These are phyloP conservation scores for Trachymyrmex cornetzi DNA, from an alignment of 1,140 invertebrate species.

Conservation along the genomic window DNA sequence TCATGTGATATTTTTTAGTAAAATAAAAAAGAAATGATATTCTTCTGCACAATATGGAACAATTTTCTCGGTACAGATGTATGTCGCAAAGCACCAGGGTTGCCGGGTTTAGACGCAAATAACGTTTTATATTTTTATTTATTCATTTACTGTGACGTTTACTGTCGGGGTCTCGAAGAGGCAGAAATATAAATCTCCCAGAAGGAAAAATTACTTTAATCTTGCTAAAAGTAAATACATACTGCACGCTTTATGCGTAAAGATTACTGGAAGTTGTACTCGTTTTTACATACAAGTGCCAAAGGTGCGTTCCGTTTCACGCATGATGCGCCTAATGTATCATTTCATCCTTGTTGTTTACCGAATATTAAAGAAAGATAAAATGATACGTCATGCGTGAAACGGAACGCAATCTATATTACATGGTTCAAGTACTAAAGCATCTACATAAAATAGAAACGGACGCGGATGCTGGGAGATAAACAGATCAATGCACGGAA, in stretches of 20 bases:
- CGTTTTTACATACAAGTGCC: not conserved
- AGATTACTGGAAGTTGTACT: not conserved
- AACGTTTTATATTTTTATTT: conserved; percentile 30
- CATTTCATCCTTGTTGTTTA: too few species aligned
- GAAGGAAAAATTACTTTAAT: conserved; percentile 40
- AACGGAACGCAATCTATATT: too few species aligned
- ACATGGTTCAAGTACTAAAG: not conserved
- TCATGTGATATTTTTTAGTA: not conserved
- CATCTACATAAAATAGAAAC: not conserved
- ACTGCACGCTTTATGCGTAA: not conserved
- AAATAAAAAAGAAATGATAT: not conserved
- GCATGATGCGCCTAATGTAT: too few species aligned
- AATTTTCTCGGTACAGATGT: not conserved
- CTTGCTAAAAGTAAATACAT: not conserved
- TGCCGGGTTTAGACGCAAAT: not conserved
- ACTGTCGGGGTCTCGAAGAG: not conserved
- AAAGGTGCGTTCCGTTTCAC: too few species aligned
- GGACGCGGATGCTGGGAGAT: not conserved
- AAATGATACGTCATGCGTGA: too few species aligned
- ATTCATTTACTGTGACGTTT: conserved; percentile 39
- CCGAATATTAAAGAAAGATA: too few species aligned
- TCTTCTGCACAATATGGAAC: not conserved
- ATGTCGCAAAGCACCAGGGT: not conserved
- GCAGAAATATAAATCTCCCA: conserved; percentile 5
- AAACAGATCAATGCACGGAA: not conserved